Percentiles rank a stretch among this genome's conserved stretches.
Evolutionary conservation across 2,888 invertebrate genomes (phyloP).

Genomic region (Deilephila porcellus): DNA sequence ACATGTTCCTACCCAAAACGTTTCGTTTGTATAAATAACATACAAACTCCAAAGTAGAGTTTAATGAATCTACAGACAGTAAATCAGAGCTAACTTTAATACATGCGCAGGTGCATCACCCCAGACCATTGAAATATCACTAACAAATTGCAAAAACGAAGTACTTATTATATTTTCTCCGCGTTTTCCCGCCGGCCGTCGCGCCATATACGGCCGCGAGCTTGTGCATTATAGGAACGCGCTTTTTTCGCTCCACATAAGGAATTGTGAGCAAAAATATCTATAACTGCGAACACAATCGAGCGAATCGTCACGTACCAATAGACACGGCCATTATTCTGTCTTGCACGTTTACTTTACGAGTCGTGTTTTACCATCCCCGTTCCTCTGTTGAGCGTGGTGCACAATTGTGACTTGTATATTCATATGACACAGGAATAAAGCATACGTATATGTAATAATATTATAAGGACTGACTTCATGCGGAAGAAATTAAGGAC

Average conservation of each 20-base stretch:
- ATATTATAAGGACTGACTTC: no score
- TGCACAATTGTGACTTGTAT: slow-evolving; percentile 27
- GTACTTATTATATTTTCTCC: slow-evolving; percentile 25
- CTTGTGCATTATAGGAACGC: slow-evolving; percentile 53
- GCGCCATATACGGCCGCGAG: slow-evolving; percentile 52
- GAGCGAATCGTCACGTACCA: slow-evolving; percentile 74
- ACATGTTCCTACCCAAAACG: no score
- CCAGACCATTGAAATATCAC: slow-evolving; percentile 17
- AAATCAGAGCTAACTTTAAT: not conserved
- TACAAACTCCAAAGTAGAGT: no score
- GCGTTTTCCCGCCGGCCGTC: slow-evolving; percentile 12
- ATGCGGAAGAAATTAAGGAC: no score
- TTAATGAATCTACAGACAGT: not conserved
- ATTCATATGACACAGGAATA: not conserved
- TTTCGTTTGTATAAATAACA: no score
- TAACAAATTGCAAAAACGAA: slow-evolving; percentile 13
- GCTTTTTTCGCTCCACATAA: slow-evolving; percentile 54
- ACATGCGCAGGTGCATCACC: not conserved
- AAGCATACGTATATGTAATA: no score
- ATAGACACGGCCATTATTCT: slow-evolving; percentile 67
- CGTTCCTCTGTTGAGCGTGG: slow-evolving; percentile 35
- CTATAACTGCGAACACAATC: slow-evolving; percentile 67
- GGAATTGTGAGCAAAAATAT: slow-evolving; percentile 54
- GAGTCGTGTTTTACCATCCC: slow-evolving; percentile 43
- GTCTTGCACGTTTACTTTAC: slow-evolving; percentile 54